Conservation (phyloP, 2,113 vertebrate genomes). For the Grus americana region DNA sequence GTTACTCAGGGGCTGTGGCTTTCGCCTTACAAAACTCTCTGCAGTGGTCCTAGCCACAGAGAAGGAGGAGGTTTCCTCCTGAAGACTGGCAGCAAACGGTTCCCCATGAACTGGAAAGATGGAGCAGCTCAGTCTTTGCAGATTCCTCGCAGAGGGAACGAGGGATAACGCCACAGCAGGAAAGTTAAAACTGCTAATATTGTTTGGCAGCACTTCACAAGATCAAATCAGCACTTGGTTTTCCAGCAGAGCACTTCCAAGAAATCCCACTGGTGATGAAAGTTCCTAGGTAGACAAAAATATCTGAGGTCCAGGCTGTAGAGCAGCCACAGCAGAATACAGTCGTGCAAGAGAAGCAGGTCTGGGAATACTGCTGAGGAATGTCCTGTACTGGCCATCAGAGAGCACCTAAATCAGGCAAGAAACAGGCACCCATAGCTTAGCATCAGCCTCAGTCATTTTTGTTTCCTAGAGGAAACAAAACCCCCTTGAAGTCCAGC, state of each 20-base stretch:
- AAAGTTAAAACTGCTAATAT: constrained; percentile 30
- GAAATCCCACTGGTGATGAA: constrained; percentile 30
- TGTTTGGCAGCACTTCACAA: constrained; percentile 44
- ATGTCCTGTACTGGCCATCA: background rate
- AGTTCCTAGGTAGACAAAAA: constrained; percentile 48
- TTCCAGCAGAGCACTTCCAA: constrained; percentile 49
- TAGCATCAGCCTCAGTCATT: background rate
- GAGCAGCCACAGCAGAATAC: background rate
- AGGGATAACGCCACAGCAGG: constrained; percentile 10
- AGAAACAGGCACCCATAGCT: background rate
- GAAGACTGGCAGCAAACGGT: background rate
- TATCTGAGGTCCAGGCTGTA: background rate
- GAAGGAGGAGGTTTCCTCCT: background rate
- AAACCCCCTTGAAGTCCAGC: background rate
- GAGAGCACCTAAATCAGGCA: background rate
- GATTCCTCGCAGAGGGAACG: background rate
- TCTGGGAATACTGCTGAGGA: background rate
- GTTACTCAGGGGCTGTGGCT: background rate
- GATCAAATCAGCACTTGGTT: constrained; percentile 48
- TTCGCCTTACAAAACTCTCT: background rate
- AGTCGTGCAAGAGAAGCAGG: background rate
- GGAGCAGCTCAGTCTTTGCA: background rate
- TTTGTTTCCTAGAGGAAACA: background rate
- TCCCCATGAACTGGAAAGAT: background rate
- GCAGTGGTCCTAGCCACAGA: background rate